Conservation (phyloP, 1,140 invertebrate species). For the Saxidomus purpurata region DNA sequence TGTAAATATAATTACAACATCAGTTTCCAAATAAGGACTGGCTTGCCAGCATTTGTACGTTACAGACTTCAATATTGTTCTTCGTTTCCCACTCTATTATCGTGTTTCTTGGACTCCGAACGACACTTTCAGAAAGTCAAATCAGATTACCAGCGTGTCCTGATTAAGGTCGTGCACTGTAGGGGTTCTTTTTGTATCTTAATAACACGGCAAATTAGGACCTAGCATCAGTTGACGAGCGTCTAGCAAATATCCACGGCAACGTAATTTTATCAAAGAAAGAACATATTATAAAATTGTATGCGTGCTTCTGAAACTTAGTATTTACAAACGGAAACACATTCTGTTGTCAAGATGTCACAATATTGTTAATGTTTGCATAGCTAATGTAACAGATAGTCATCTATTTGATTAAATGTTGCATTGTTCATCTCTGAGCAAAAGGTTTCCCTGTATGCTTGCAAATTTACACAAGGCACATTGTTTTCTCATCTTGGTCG, state of each 20-base stretch:
- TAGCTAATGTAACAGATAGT: too few species aligned
- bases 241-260: neutral
- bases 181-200: neutral
- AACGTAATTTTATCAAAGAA: neutral
- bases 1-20: constrained; percentile 18
- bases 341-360: too few species aligned
- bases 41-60: neutral
- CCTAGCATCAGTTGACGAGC: neutral
- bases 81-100: neutral
- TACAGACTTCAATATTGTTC: neutral
- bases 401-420: too few species aligned
- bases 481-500: too few species aligned
- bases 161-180: constrained; percentile 3
- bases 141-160: neutral
- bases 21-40: neutral
- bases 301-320: too few species aligned
- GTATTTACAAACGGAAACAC: too few species aligned
- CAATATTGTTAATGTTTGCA: too few species aligned
- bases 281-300: too few species aligned
- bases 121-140: constrained; percentile 3
- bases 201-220: neutral
- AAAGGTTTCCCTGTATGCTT: too few species aligned
- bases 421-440: too few species aligned
- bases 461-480: too few species aligned
- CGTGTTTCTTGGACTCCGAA: neutral